phyloP scores from a whole-genome alignment of 1,140 invertebrate genomes.

The Orussus abietinus region DNA sequence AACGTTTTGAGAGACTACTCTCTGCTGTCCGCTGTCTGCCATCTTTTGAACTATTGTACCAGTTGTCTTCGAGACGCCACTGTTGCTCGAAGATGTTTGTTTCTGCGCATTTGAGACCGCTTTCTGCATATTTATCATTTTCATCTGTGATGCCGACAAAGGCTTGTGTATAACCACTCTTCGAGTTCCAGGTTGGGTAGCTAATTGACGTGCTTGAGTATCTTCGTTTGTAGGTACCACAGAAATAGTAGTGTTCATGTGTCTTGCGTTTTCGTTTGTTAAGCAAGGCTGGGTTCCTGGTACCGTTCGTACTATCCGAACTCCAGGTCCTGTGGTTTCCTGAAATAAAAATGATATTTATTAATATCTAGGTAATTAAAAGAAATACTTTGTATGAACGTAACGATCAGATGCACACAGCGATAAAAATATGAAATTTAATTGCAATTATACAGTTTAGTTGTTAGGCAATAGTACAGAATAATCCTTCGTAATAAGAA shows the following conservation, averaged over 20 bases:
- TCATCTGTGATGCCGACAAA: slow-evolving; percentile 23
- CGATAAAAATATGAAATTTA: no score
- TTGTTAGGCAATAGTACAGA: no score
- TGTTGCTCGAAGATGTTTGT: slow-evolving; percentile 9
- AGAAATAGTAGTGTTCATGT: not conserved
- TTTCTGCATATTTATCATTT: slow-evolving; percentile 30
- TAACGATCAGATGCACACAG: no score
- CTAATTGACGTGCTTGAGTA: no score
- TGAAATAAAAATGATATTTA: slow-evolving; percentile 16
- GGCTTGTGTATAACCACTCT: slow-evolving; percentile 35
- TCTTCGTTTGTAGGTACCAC: no score
- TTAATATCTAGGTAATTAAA: slow-evolving; percentile 8
- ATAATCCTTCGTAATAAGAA: no score
- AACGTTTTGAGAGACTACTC: slow-evolving; percentile 6
- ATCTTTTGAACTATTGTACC: slow-evolving; percentile 14
- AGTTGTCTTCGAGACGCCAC: slow-evolving; percentile 8
- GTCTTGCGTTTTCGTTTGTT: not conserved
- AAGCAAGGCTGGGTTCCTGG: no score
- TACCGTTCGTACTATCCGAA: slow-evolving; percentile 38
- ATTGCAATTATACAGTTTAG: no score
- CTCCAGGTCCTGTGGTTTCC: slow-evolving; percentile 26
- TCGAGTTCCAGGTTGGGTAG: slow-evolving; percentile 16
- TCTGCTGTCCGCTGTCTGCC: slow-evolving; percentile 9
- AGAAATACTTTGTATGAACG: slow-evolving; percentile 5
- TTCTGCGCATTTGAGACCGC: slow-evolving; percentile 32